Base-by-base conservation (phyloP, 1,140 invertebrate species). In the Parapsyche elsis region DNA sequence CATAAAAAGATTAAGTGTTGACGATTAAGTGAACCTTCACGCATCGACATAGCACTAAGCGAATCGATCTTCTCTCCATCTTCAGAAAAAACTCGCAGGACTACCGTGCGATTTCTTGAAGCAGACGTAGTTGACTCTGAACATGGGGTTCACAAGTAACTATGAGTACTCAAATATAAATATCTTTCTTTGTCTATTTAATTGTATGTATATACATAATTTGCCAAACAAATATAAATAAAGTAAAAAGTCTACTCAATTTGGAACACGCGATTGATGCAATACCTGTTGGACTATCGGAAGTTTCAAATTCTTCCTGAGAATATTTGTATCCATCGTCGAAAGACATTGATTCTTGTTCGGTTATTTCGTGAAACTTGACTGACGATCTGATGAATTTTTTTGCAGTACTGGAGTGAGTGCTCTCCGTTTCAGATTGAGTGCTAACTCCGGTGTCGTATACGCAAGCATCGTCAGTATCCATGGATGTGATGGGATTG, bases 61-160 rank as follows among this genome's bases (percentile, higher is more conserved):
- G 81, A 80, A 45, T 79, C 80, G 26, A 83, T 81, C 19, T 78
- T 81, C 46, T 81, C 77, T 16, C 82, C 82, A 5, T 83, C 82
- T 74, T 83, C 82, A 14, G 82, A 83, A 71, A 44, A 83, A 16
- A 83, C 80, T 38, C 77, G 46, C n/a, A 83, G 67, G 7, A 46
- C 10, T 26, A 78, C 64, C 10, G 5, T 30, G 21, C 45, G 46
- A 9, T 49, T 67, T 26, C 64, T 30, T 26, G 64, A 67, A 53
- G 49, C 49, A 1, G 64, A 67, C 12, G 23, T 26, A 9, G 24
- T 24, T 67, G 64, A 67, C 2, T 67, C 64, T 67, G 24, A 67
- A 67, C 21, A 23, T 67, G 21, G 64, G 26, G 24, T 24, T 24
- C 2, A n/a, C 24, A 26, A 67, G 23, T 67, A 75, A 49, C 14